These are phyloP conservation scores for Palythoa caribaeorum DNA, from an alignment of 92 coral and sea anemone species.

Conservation along the genomic window DNA sequence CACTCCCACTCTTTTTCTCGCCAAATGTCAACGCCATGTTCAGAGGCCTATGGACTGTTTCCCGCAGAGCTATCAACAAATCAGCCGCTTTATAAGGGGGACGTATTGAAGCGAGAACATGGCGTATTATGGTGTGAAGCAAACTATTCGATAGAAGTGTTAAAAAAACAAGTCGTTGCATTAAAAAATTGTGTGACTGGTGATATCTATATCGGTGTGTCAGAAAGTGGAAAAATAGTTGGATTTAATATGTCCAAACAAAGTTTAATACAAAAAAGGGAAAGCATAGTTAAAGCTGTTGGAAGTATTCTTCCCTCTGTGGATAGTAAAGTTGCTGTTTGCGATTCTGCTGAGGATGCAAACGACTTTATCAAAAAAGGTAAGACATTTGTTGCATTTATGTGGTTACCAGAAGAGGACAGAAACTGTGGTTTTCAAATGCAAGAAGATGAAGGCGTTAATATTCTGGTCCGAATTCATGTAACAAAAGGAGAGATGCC, in stretches of 20 bases:
- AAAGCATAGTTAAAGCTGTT: slow-evolving; percentile 56
- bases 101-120: slow-evolving; percentile 44
- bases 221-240: slow-evolving; percentile 46
- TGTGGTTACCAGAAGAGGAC: slow-evolving; percentile 55
- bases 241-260: slow-evolving; percentile 54
- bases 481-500: slow-evolving; percentile 71
- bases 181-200: slow-evolving; percentile 75
- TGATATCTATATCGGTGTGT: slow-evolving; percentile 74
- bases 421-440: not conserved
- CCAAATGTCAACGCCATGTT: slow-evolving; percentile 75
- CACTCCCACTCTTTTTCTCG: slow-evolving; percentile 51
- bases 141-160: slow-evolving; percentile 25
- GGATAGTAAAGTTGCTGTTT: slow-evolving; percentile 54
- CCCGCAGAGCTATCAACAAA: slow-evolving; percentile 60
- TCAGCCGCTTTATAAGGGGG: slow-evolving; percentile 57
- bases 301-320: slow-evolving; percentile 70
- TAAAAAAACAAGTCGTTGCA: slow-evolving; percentile 67
- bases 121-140: slow-evolving; percentile 60
- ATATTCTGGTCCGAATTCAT: slow-evolving; percentile 65
- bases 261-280: slow-evolving; percentile 62
- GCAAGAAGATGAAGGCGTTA: slow-evolving; percentile 38
- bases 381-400: slow-evolving; percentile 70
- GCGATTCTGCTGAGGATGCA: slow-evolving; percentile 60
- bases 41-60: slow-evolving; percentile 54
- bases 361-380: slow-evolving; percentile 46